Conservation (phyloP, 2,797 vertebrate genomes). For the Lacerta bilineata region DNA sequence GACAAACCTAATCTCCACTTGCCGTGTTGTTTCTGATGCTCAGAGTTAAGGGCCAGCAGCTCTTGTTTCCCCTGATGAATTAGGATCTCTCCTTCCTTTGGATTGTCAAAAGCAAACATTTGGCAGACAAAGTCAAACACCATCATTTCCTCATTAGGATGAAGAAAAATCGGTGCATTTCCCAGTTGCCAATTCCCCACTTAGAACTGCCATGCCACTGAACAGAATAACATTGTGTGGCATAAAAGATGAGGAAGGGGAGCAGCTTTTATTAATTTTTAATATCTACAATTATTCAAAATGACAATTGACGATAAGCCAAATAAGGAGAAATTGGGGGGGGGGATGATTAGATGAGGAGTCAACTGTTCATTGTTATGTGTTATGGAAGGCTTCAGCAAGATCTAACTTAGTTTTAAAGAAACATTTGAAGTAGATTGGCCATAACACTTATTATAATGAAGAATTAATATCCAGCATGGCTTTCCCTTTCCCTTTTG, state of each 20-base stretch:
- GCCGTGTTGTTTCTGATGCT: constrained; percentile 6
- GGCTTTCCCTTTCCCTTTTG: not conserved
- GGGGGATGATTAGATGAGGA: not conserved
- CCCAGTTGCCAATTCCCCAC: constrained; percentile 48
- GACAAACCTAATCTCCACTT: constrained; percentile 20
- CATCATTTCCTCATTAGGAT: constrained; percentile 61
- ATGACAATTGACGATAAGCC: not conserved
- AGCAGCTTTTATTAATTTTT: not conserved
- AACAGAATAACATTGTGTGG: not conserved
- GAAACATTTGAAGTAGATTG: not conserved
- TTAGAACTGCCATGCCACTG: constrained; percentile 53
- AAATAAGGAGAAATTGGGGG: not conserved
- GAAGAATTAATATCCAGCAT: not conserved
- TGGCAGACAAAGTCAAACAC: constrained; percentile 42
- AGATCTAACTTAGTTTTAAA: not conserved
- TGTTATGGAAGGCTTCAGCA: not conserved
- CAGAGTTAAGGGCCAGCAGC: constrained; percentile 39
- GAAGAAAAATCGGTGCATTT: constrained; percentile 67
- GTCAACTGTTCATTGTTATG: not conserved
- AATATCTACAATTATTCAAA: not conserved
- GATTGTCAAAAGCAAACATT: constrained; percentile 68
- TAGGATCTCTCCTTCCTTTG: constrained; percentile 73
- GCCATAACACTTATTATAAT: not conserved
- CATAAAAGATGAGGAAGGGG: not conserved
- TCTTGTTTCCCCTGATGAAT: constrained; percentile 67